Evolutionary conservation across 1,140 invertebrate genomes (phyloP), one percentile per base, ranked within the genome.

Genomic region (Drosophila chauvacae): DNA sequence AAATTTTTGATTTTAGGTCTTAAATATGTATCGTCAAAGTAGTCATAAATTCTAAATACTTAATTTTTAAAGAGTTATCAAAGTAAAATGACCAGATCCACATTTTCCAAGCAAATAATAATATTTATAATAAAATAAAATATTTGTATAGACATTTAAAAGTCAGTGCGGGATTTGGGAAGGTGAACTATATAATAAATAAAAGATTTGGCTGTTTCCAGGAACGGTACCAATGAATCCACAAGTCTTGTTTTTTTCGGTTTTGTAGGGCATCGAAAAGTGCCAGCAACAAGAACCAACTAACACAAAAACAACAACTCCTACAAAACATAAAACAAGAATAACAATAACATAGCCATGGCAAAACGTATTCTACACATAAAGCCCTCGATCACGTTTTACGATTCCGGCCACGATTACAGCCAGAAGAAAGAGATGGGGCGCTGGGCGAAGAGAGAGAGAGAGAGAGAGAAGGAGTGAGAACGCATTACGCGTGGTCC

Each of bases 331-430:
- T 20, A 65, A 53, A 77, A 68, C 48, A 73, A 63, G 33, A 77
- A 68, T 48, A 74, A 60, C 47, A 56, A 57, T 62, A 72, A 56
- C 58, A 47, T 41, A 77, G 69, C 80, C 79, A 87, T 77, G 55
- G 77, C 77, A 65, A 86, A 77, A 83, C 80, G 56, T 69, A 87
- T 71, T 59, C 80, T 80, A 84, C 65, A 88, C 84, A 88, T 88
- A 71, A 80, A 78, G 84, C 85, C 86, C 84, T 87, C 84, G 84
- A 87, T 87, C 84, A 87, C 84, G 84, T 87, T 87, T 88, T 87
- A 88, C 80, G 84, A 87, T 87, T 87, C 84, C 66, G 68, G 72
- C 77, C 80, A 87, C 84, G 84, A 90, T 87, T 87, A 90, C 72
- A 75, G 53, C 37, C 77, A 69, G 53, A 11, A 30, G 65, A 69